Percentiles rank a stretch among this genome's conserved stretches.
These are phyloP conservation scores for Oedothorax gibbosus DNA, from an alignment of 1,140 invertebrate species.

Conservation along the genomic window DNA sequence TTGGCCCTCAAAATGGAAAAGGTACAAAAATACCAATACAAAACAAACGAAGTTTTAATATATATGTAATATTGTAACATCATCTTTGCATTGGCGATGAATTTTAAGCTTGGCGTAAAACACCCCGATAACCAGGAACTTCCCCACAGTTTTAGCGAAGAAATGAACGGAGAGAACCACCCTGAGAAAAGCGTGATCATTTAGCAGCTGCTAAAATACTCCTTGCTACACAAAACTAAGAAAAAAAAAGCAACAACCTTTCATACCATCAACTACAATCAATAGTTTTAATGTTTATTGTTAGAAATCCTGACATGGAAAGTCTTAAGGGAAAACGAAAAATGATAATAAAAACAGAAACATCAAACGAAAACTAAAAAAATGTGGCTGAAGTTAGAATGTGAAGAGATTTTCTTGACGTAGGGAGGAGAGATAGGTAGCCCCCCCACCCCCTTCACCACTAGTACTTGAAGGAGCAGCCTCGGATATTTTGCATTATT, in stretches of 20 bases:
- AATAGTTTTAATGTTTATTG: slow-evolving; percentile 38
- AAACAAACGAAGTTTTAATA: too few species aligned
- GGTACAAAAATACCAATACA: too few species aligned
- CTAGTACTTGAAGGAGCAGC: neutral
- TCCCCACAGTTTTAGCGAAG: too few species aligned
- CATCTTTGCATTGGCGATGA: too few species aligned
- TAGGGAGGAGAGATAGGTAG: slow-evolving; percentile 19
- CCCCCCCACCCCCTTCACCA: neutral
- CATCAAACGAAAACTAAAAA: neutral
- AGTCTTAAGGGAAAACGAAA: slow-evolving; percentile 27
- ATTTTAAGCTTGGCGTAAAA: too few species aligned
- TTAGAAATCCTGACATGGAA: slow-evolving; percentile 23
- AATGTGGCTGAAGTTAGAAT: slow-evolving; percentile 23
- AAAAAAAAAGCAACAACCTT: neutral
- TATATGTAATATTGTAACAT: too few species aligned
- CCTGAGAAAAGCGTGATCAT: slow-evolving; percentile 27
- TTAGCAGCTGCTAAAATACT: slow-evolving; percentile 16
- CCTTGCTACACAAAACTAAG: neutral
- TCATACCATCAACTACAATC: slow-evolving; percentile 5
- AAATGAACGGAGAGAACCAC: too few species aligned
- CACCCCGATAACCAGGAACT: too few species aligned
- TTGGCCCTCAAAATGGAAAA: too few species aligned
- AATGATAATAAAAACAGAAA: slow-evolving; percentile 3
- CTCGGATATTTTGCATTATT: slow-evolving; percentile 53
- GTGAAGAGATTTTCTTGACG: slow-evolving; percentile 48